Evolutionary conservation across 2,113 vertebrate species (phyloP).

Genomic region (Physeter macrocephalus): DNA sequence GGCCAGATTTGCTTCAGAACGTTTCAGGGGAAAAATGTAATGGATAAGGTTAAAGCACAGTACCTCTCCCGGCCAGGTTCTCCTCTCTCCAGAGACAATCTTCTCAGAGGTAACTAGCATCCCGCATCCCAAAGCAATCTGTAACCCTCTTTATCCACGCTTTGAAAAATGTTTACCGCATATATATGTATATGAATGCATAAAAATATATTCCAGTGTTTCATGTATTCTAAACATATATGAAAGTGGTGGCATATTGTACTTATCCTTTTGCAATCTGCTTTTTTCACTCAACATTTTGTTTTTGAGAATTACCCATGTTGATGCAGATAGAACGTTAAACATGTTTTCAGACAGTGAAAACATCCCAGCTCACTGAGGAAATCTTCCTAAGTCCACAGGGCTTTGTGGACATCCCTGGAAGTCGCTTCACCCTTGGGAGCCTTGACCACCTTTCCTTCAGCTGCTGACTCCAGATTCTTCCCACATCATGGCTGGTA

Average conservation of each 20-base stretch:
- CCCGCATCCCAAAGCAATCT: background rate
- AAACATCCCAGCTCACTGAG: slow-evolving; percentile 56
- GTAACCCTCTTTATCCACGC: background rate
- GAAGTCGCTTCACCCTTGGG: background rate
- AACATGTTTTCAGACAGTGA: slow-evolving; percentile 58
- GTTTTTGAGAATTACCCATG: slow-evolving; percentile 72
- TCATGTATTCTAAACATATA: slow-evolving; percentile 69
- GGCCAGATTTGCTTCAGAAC: background rate
- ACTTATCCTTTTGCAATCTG: slow-evolving; percentile 72
- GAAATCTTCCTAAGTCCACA: slow-evolving; percentile 21
- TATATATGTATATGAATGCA: slow-evolving; percentile 54
- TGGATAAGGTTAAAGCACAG: background rate
- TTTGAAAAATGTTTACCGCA: slow-evolving; percentile 19
- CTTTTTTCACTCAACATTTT: slow-evolving; percentile 73
- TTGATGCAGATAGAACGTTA: slow-evolving; percentile 64
- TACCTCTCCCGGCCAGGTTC: no score
- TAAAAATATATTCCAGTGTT: slow-evolving; percentile 62
- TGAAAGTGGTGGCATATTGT: slow-evolving; percentile 67
- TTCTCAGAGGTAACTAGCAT: background rate
- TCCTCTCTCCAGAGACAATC: background rate
- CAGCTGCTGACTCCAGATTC: background rate
- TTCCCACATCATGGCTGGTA: background rate
- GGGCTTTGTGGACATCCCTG: background rate
- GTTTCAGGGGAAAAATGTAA: background rate
- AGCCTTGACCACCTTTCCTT: background rate